Conservation (phyloP, 1,140 invertebrate genomes). For the Procambarus clarkii region DNA sequence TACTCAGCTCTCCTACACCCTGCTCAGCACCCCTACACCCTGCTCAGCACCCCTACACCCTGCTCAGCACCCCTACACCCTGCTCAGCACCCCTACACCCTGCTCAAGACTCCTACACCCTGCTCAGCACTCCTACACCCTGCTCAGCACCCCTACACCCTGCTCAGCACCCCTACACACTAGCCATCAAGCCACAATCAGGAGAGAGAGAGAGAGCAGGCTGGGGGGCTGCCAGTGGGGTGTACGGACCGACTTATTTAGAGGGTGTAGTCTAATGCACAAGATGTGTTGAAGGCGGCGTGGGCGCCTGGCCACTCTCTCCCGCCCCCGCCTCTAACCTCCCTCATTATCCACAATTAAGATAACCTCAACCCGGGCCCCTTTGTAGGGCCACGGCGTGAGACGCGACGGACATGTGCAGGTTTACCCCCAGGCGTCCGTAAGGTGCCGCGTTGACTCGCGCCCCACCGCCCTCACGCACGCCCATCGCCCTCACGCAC, state of each 20-base stretch:
- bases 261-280: constrained; percentile 48
- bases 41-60: background rate
- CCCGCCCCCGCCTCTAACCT: background rate
- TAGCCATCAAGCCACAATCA: background rate
- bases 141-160: background rate
- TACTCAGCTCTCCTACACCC: background rate
- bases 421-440: background rate
- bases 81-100: background rate
- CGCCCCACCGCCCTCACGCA: background rate
- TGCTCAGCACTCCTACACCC: background rate
- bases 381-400: constrained; percentile 1
- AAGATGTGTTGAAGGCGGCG: constrained; percentile 48
- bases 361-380: constrained; percentile 43
- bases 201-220: constrained; percentile 46
- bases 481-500: background rate
- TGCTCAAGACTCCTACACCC: background rate
- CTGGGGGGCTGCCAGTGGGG: background rate
- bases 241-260: constrained; percentile 21
- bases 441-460: background rate
- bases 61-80: background rate
- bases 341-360: constrained; percentile 62
- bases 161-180: background rate
- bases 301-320: constrained; percentile 1
- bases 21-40: background rate
- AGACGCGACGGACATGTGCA: background rate